phyloP scores from a whole-genome alignment of 2,888 invertebrate genomes.

The Mesorhabditis spiculigera region DNA sequence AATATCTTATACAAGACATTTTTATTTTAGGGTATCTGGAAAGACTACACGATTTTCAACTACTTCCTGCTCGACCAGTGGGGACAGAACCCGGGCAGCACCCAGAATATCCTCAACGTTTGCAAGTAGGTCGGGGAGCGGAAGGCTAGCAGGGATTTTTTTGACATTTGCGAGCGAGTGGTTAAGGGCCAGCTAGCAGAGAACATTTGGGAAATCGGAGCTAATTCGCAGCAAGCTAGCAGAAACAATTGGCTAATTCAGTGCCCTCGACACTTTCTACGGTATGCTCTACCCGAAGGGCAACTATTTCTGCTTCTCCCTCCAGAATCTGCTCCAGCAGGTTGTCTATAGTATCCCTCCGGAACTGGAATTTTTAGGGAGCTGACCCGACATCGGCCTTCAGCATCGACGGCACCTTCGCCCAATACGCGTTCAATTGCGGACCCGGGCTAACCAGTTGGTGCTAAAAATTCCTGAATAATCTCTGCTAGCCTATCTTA shows the following conservation, averaged over 20 bases:
- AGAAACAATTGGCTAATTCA: not conserved
- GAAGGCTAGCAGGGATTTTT: not conserved
- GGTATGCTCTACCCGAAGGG: not conserved
- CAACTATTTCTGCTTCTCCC: not conserved
- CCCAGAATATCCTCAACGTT: not conserved
- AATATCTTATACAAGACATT: too few relatives aligned
- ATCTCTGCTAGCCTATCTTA: not conserved
- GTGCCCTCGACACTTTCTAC: not conserved
- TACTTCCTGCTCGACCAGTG: constrained; percentile 4
- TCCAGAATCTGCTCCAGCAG: not conserved
- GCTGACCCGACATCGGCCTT: constrained; percentile 5
- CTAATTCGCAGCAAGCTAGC: too few relatives aligned
- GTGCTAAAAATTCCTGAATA: not conserved
- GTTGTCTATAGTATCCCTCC: not conserved
- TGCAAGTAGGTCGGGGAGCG: not conserved
- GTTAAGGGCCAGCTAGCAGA: too few relatives aligned
- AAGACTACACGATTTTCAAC: constrained; percentile 6
- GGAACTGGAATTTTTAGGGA: not conserved
- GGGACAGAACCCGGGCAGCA: not conserved
- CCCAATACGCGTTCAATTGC: not conserved
- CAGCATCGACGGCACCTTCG: not conserved
- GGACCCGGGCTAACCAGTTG: not conserved
- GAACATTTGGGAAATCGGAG: too few relatives aligned
- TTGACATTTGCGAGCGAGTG: not conserved
- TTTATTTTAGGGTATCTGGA: not conserved